These are phyloP conservation scores for Chloroceryle amazona DNA, from an alignment of 2,797 vertebrate genomes.

Conservation along the genomic window DNA sequence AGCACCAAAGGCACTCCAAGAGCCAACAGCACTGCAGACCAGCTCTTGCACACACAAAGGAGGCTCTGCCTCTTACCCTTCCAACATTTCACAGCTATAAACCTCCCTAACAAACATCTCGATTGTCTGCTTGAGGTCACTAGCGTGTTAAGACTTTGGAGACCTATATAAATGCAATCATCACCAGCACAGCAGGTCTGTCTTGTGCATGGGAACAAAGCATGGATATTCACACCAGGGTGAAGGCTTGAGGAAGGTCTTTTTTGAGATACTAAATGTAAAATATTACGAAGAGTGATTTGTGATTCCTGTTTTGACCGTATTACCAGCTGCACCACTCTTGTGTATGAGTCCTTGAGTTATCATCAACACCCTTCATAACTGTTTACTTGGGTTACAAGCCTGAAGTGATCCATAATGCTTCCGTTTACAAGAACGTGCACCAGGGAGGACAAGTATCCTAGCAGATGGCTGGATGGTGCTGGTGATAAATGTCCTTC, in stretches of 20 bases:
- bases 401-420: constrained; percentile 58
- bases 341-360: constrained; percentile 11
- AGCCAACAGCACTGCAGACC: fast-evolving
- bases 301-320: constrained; percentile 2
- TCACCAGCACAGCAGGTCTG: neutral
- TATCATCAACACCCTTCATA: constrained; percentile 58
- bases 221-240: fast-evolving
- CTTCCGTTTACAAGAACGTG: constrained; percentile 43
- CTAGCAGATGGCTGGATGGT: constrained; percentile 38
- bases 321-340: neutral
- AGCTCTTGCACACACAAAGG: neutral
- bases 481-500: constrained; percentile 59
- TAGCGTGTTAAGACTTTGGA: neutral
- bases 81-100: neutral
- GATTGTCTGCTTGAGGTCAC: neutral
- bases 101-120: neutral
- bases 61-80: neutral
- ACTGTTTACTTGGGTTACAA: constrained; percentile 60
- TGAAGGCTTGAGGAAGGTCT: neutral
- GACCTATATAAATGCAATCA: neutral
- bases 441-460: constrained; percentile 23
- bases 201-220: neutral
- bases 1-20: neutral
- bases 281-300: constrained; percentile 15
- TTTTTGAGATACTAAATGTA: neutral